Base-by-base conservation (phyloP, 2,797 vertebrate genomes). In the Danio choprae region DNA sequence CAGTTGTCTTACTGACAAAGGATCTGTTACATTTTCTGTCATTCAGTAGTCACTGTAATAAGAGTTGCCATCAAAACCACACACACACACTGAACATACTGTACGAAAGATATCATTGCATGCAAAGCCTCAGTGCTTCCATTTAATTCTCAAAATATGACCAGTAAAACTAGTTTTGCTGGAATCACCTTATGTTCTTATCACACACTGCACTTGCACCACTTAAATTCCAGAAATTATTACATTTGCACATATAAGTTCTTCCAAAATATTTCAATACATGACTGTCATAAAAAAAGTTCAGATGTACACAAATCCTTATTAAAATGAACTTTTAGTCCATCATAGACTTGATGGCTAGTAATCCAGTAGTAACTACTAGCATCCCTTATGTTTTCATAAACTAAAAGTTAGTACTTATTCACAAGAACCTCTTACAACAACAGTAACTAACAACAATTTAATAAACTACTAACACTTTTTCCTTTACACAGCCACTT, bases 91-190 rank as follows among this genome's bases (percentile, higher is more conserved):
- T 62, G 11, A 36, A 60, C 58, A 60, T 48, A 22, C 40, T 38
- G 13, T 18, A n/a, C 46, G 40, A 60, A n/a, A 63, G 46, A 38
- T 71, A 22, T 44, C 38, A 43, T 53, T 20, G n/a, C 67, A 70
- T 50, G 55, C 44, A 70, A 58, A 53, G n/a, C 43, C 44, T 58
- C 13, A 11, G 16, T 16, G 0, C 11, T 38, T 64, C 13, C 62
- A 13, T 68, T 55, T 15, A 22, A 40, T 16, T 38, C 20, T 44
- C 15, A 62, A 38, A 58, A 38, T 55, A 48, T 58, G 43, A 59
- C 75, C 44, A 51, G 75, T 36, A 74, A 67, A 82, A 82, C 69
- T 68, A 59, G 81, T 82, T 77, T 53, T 68, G 20, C 69, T 36
- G 67, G 69, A 59, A 50, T 18, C 11, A 16, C 40, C 0, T 36